These are phyloP conservation scores for Asarcornis scutulata DNA, from an alignment of 2,113 vertebrate genomes.

Conservation along the genomic window DNA sequence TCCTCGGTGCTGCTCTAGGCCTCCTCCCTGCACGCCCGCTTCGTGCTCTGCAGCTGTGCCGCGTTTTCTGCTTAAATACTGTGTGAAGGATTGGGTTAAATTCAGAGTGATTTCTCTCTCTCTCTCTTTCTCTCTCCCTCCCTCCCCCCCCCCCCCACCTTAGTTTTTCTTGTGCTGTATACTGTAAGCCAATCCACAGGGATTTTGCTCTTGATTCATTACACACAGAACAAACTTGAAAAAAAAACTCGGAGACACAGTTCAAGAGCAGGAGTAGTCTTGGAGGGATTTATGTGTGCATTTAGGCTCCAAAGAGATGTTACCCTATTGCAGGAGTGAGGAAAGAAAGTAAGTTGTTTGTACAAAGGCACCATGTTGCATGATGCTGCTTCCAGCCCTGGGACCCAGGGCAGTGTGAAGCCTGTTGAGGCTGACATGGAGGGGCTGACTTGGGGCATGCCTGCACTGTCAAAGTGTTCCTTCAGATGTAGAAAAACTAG, in stretches of 20 bases:
- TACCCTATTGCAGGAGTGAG: background rate
- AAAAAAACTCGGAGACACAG: background rate
- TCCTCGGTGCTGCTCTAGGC: no score
- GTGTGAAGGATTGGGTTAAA: background rate
- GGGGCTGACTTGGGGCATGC: background rate
- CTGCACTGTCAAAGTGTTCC: no score
- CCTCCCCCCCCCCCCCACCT: no score
- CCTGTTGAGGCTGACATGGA: background rate
- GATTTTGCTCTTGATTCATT: background rate
- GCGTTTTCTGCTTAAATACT: background rate
- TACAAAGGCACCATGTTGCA: accelerated
- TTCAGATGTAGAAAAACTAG: accelerated
- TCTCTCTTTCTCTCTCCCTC: no score
- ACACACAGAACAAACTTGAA: background rate
- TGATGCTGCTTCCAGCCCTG: background rate
- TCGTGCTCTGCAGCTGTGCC: no score
- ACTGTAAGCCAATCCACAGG: background rate
- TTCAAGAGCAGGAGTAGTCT: background rate
- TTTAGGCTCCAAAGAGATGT: background rate
- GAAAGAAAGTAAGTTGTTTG: background rate
- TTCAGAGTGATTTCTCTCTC: background rate
- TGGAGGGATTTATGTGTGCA: background rate
- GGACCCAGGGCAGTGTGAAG: background rate
- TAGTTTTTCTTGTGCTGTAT: background rate
- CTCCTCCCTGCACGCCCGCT: no score